Evolutionary conservation across 2,888 invertebrate species (phyloP).

Genomic region (Caenorhabditis wallacei): DNA sequence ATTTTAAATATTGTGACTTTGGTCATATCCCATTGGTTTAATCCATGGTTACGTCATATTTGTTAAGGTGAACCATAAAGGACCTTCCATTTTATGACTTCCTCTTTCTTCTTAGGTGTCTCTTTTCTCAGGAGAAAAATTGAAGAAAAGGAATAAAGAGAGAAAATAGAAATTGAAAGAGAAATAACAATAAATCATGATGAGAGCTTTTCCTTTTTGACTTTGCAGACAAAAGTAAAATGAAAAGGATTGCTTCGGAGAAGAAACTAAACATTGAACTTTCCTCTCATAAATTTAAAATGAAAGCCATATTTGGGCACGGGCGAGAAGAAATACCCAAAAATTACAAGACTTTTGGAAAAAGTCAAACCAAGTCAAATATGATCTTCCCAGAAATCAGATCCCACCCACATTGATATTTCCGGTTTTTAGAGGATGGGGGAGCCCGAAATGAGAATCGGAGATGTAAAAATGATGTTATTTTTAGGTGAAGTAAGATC

Average conservation of each 20-base stretch:
- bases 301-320: conserved; percentile 7
- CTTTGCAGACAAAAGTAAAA: conserved; percentile 24
- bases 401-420: not conserved
- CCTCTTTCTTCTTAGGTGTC: not conserved
- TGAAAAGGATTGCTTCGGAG: conserved; percentile 14
- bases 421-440: not conserved
- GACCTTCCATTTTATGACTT: conserved; percentile 18
- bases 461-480: conserved; percentile 14
- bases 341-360: not conserved
- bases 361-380: conserved; percentile 3
- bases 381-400: not conserved
- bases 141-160: conserved; percentile 23
- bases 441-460: not conserved
- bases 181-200: conserved; percentile 55
- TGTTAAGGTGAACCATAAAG: conserved; percentile 20
- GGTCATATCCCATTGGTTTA: not conserved
- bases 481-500: conserved; percentile 21
- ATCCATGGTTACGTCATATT: conserved; percentile 31
- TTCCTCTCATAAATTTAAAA: conserved; percentile 17
- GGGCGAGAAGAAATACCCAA: not conserved
- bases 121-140: conserved; percentile 20
- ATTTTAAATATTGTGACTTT: too few relatives aligned
- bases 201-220: conserved; percentile 26
- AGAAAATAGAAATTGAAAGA: conserved; percentile 17
- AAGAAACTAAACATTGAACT: conserved; percentile 26